Base-by-base conservation (phyloP, 1,140 invertebrate genomes). In the Drosophila lini region DNA sequence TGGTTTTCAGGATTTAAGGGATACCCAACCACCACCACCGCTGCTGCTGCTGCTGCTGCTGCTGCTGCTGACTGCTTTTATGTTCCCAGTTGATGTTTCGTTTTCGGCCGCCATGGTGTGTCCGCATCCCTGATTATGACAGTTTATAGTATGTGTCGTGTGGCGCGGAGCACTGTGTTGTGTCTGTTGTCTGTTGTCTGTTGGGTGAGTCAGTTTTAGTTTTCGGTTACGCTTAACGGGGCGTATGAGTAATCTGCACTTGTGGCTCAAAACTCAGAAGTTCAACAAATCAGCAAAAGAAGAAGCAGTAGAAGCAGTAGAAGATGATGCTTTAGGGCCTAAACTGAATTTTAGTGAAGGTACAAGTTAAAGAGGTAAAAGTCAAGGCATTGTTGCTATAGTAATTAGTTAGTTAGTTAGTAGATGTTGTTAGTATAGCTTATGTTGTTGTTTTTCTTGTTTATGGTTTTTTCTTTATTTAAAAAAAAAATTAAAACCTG, bases 81-180 rank as follows among this genome's bases (percentile, higher is more conserved):
- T 74, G 59, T 57, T 65, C 41, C 25, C 25, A 28, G 25, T 28
- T 28, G 25, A 28, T 28, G 25, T 28, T 28, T 28, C 25, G 25
- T 28, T 28, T 28, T 28, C 19, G 5, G 25, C 25, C 61, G 52
- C 68, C 64, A 28, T 42, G 64, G 45, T 65, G 64, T 68, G 64
- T 68, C 64, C 64, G 61, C 65, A 71, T 84, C 61, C 75, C 77
- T 86, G 79, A 85, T 81, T 86, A 81, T 86, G 82, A 76, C 82
- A 79, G 75, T 76, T 81, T 47, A 25, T 25, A 22, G 19, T 45
- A 68, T 56, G 67, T 83, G 73, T 79, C 65, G 65, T 83, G 58
- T 40, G 34, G 42, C 42, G 42, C 16, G 42, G 9, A 22, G 42
- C 16, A 5, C 16, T 44, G 25, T 25, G 19, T 28, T 28, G 25